Conservation (phyloP, 2,888 invertebrate species). For the Leptothorax acervorum region DNA sequence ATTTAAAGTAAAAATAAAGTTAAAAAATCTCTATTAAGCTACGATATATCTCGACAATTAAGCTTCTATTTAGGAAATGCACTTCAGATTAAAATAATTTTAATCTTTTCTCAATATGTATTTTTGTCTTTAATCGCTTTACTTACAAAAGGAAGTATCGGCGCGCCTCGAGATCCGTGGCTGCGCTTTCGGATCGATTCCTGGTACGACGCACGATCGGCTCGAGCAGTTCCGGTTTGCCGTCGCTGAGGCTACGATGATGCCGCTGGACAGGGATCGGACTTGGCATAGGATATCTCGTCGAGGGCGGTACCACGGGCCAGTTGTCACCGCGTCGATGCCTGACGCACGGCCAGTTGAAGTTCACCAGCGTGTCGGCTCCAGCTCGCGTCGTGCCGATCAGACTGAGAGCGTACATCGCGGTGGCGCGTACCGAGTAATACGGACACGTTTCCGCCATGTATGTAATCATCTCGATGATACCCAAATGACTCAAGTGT, state of each 20-base stretch:
- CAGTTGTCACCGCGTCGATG: slow-evolving; percentile 83
- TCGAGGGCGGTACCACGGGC: slow-evolving; percentile 79
- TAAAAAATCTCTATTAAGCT: not conserved
- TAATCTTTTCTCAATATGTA: not conserved
- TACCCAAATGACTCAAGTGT: slow-evolving; percentile 88
- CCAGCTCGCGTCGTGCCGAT: slow-evolving; percentile 94
- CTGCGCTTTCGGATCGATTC: slow-evolving; percentile 84
- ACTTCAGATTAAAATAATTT: not conserved
- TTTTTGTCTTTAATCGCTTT: not conserved
- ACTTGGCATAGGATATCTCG: slow-evolving; percentile 76
- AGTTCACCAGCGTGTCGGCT: slow-evolving; percentile 89
- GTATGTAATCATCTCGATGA: slow-evolving; percentile 86
- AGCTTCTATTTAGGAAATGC: not conserved
- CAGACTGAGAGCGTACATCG: slow-evolving; percentile 95
- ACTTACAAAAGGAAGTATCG: slow-evolving; percentile 81
- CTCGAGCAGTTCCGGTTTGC: slow-evolving; percentile 82
- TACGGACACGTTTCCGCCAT: slow-evolving; percentile 94
- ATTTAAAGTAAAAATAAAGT: slow-evolving; percentile 1
- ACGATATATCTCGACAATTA: not conserved
- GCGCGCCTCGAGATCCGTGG: slow-evolving; percentile 83
- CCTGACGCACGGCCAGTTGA: slow-evolving; percentile 83
- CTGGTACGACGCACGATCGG: slow-evolving; percentile 80
- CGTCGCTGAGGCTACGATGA: slow-evolving; percentile 84
- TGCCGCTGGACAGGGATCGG: slow-evolving; percentile 81
- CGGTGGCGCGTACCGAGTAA: slow-evolving; percentile 95